Conservation (phyloP, 2,888 invertebrate species). For the Tipula unca region DNA sequence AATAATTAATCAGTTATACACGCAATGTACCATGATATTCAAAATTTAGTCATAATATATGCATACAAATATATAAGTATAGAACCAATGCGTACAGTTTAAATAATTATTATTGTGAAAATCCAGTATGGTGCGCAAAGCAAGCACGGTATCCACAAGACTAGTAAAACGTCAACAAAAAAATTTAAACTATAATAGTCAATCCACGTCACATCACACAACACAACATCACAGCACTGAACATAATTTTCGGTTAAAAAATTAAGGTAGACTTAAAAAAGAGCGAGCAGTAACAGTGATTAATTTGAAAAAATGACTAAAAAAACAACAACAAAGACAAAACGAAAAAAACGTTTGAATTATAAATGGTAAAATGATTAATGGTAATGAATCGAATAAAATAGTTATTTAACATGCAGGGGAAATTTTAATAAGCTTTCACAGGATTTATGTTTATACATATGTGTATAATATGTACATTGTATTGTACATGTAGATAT, state of each 20-base stretch:
- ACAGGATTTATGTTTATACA: not conserved
- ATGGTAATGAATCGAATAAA: not conserved
- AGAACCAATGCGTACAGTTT: not conserved
- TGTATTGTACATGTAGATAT: not conserved
- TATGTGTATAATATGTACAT: too few species aligned
- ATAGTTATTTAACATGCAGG: not conserved
- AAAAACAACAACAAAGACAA: not conserved
- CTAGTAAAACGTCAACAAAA: not conserved
- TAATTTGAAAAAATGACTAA: not conserved
- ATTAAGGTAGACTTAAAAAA: not conserved
- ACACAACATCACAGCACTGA: not conserved
- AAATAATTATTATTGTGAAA: not conserved
- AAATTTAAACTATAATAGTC: not conserved
- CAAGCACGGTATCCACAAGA: not conserved
- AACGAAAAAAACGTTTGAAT: not conserved
- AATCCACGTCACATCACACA: not conserved
- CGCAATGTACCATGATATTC: not conserved
- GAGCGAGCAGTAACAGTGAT: not conserved
- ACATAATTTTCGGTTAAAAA: not conserved
- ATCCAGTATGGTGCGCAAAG: not conserved
- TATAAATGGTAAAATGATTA: not conserved
- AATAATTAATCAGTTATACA: not conserved
- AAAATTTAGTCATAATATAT: not conserved
- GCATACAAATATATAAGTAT: not conserved
- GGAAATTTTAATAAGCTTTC: not conserved